These are phyloP conservation scores for Petaurus breviceps DNA, from an alignment of 2,113 vertebrate genomes.

Conservation along the genomic window DNA sequence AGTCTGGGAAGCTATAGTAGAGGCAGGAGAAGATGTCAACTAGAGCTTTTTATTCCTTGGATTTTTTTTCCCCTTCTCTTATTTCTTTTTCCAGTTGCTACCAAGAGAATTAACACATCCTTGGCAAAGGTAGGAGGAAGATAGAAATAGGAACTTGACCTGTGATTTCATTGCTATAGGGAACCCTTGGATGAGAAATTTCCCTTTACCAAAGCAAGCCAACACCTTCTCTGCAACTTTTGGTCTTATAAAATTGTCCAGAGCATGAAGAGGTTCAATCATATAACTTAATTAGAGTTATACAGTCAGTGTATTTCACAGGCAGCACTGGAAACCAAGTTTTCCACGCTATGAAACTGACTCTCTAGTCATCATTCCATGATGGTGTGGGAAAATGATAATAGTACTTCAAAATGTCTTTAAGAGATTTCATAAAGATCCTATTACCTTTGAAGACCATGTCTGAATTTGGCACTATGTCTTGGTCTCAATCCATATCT, in stretches of 20 bases:
- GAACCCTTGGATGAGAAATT: not conserved
- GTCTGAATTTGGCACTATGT: not conserved
- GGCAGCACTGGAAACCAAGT: not conserved
- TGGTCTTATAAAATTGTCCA: not conserved
- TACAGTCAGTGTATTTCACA: not conserved
- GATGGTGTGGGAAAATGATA: not conserved
- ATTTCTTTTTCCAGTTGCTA: not conserved
- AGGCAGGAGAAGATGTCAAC: not conserved
- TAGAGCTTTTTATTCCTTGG: not conserved
- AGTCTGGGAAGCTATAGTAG: not conserved
- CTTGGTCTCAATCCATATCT: not conserved
- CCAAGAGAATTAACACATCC: not conserved
- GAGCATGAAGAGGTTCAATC: not conserved
- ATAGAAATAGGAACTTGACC: not conserved
- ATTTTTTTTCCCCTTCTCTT: not conserved
- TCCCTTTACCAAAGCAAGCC: not conserved
- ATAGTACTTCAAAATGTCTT: not conserved
- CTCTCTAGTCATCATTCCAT: not conserved
- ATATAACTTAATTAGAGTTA: not conserved
- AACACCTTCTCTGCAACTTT: not conserved
- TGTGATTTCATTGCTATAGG: not conserved
- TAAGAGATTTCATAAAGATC: not conserved
- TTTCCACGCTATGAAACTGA: not conserved
- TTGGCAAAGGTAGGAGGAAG: not conserved
- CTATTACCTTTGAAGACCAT: not conserved